Percentiles rank a stretch among this genome's conserved stretches.
These are phyloP conservation scores for Epinephelus cyanopodus DNA, from an alignment of 2,113 vertebrate species.

Conservation along the genomic window DNA sequence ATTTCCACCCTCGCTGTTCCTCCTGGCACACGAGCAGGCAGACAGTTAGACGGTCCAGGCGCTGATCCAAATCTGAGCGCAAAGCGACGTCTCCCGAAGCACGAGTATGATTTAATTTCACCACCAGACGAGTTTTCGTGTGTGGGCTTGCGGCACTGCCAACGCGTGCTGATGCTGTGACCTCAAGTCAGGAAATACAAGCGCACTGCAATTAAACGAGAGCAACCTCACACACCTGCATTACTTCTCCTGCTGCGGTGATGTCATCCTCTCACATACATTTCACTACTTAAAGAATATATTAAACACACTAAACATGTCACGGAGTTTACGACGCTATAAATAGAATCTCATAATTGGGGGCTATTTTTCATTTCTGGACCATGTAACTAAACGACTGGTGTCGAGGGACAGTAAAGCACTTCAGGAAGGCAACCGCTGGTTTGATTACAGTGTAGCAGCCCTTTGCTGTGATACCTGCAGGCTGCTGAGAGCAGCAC, in stretches of 20 bases:
- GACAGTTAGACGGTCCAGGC: constrained; percentile 67
- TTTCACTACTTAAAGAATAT: not conserved
- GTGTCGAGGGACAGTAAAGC: constrained; percentile 37
- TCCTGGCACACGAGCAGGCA: constrained; percentile 36
- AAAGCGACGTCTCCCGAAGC: constrained; percentile 74
- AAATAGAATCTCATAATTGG: constrained; percentile 19
- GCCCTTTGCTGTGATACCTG: constrained; percentile 52
- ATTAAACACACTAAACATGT: not conserved
- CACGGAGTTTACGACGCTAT: not conserved
- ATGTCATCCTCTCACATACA: constrained; percentile 6
- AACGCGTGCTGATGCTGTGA: constrained; percentile 30
- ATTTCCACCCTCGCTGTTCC: constrained; percentile 6
- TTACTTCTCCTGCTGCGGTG: constrained; percentile 11
- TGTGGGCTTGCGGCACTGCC: constrained; percentile 80
- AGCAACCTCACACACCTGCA: constrained; percentile 35
- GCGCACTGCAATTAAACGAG: constrained; percentile 25
- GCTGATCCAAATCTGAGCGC: constrained; percentile 77
- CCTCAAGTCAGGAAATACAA: constrained; percentile 54
- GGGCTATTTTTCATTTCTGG: constrained; percentile 28
- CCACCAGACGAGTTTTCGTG: constrained; percentile 60
- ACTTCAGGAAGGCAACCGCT: constrained; percentile 49
- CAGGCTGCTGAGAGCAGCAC: constrained; percentile 45
- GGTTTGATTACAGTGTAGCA: constrained; percentile 60
- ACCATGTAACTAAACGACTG: constrained; percentile 33
- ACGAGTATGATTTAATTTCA: constrained; percentile 82